Evolutionary conservation across 2,888 invertebrate species (phyloP), one percentile per base, ranked within the genome.

Genomic region (Drosophila borealis): DNA sequence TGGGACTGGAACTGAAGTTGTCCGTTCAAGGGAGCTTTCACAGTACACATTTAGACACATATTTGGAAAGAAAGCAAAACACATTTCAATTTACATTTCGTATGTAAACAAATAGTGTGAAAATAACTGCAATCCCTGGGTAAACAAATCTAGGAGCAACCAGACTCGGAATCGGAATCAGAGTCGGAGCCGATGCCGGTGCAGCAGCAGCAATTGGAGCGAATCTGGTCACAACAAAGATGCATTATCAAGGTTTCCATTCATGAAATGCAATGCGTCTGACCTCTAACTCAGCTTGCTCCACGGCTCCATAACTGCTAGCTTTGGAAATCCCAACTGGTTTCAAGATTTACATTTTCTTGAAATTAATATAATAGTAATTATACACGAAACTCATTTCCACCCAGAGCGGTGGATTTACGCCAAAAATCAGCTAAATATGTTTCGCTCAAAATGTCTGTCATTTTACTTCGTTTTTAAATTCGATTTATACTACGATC

Each of bases 161-260:
- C 41, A 34, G 33, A 59, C 39, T 8, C 25, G 10, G 14, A 25
- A 10, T 19, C 17, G 42, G 48, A 44, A 29, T 8, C 29, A n/a
- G 14, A 13, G 10, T n/a, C 13, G 34, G 4, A 51, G 34, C 21
- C 33, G 21, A 11, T 41, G 29, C 13, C 33, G 44, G 9, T 37
- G 29, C n/a, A 19, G 19, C 19, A 37, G 45, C 34, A 46, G 44
- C 70, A 75, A 66, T 62, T 74, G 70, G 62, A 70, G 70, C 62
- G 44, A 46, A 74, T 62, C 61, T 46, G 54, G 48, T 46, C 50
- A 45, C 44, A 65, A 59, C 19, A 55, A 2, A 50, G 33, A 61
- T 42, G 65, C 62, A 74, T 70, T 70, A 65, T 59, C 65, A 51
- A 55, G 65, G 75, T 57, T 74, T 74, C 60, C 46, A 51, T 61